phyloP scores from a whole-genome alignment of 2,888 invertebrate species.

The Cordilura impudica region DNA sequence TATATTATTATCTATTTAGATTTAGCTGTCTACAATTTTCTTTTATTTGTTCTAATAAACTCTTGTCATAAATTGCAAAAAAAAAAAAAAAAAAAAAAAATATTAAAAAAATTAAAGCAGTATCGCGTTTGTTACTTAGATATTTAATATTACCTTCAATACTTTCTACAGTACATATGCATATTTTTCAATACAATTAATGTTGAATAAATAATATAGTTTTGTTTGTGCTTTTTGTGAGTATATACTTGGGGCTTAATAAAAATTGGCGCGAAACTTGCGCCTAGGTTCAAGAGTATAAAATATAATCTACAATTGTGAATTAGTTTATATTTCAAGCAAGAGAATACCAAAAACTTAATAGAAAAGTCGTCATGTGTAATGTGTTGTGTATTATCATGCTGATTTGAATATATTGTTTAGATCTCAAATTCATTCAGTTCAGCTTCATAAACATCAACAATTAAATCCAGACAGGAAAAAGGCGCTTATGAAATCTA shows the following conservation, averaged over 20 bases:
- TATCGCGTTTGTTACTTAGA: conserved; percentile 54
- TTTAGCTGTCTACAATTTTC: conserved; percentile 16
- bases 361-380: conserved; percentile 8
- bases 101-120: background rate
- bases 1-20: no score
- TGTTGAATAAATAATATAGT: conserved; percentile 45
- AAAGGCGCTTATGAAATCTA: no score
- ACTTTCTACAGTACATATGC: no score
- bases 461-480: no score
- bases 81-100: background rate
- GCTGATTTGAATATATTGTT: conserved; percentile 58
- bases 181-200: background rate
- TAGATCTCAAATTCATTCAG: conserved; percentile 57
- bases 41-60: conserved; percentile 43
- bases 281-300: conserved; percentile 63
- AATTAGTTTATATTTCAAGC: background rate
- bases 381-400: conserved; percentile 34
- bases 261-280: conserved; percentile 69
- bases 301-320: conserved; percentile 38
- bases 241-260: conserved; percentile 43
- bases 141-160: conserved; percentile 52
- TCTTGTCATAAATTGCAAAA: conserved; percentile 49
- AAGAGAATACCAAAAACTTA: background rate
- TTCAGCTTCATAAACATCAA: conserved; percentile 37
- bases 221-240: conserved; percentile 31